Evolutionary conservation across 2,113 vertebrate species (phyloP), one percentile per base, ranked within the genome.

Genomic region (Corythaeola cristata): DNA sequence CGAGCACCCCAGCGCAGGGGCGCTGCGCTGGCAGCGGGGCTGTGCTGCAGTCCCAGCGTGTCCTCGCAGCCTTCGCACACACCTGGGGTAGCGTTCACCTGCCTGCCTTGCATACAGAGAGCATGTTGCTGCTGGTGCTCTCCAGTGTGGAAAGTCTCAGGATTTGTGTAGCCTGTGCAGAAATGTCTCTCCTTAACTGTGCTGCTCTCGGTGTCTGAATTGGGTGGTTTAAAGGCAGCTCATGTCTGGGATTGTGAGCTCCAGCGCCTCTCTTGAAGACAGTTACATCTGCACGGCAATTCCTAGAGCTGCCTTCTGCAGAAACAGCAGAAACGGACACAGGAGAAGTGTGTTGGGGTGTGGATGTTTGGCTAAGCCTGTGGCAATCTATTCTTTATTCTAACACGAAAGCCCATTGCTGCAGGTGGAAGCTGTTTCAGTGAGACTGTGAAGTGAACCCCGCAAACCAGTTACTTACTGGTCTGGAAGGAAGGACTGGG

Each of bases 1-100:
- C 2, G 5, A 39, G 2, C 18, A 7, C 20, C 56, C n/a, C 32
- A 2, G 7, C 8, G 27, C 5, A 0, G 2, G 1, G 37, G 35
- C 3, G 0, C 28, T 59, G 13, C 2, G 0, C 30, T 13, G 2
- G 1, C 1, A 3, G 41, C 53, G 28, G 71, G 19, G 28, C 85
- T 30, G 41, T 9, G 9, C 62, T 60, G 62, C 73, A 30, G 5
- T 12, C 69, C 49, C 15, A 16, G 58, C 4, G 6, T 30, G 33
- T 15, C 66, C 87, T 59, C 10, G 2, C 67, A 66, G 82, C 73
- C 78, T n/a, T 58, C 2, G 5, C 72, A 52, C 49, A 7, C 62
- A 30, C 63, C 73, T 15, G 64, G 56, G 64, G n/a, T 32, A 50
- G 85, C 49, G 10, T 11, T 45, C 59, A 11, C 2, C 66, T 52